Evolutionary conservation across 2,113 vertebrate genomes (phyloP).

Genomic region (Corynorhinus townsendii): DNA sequence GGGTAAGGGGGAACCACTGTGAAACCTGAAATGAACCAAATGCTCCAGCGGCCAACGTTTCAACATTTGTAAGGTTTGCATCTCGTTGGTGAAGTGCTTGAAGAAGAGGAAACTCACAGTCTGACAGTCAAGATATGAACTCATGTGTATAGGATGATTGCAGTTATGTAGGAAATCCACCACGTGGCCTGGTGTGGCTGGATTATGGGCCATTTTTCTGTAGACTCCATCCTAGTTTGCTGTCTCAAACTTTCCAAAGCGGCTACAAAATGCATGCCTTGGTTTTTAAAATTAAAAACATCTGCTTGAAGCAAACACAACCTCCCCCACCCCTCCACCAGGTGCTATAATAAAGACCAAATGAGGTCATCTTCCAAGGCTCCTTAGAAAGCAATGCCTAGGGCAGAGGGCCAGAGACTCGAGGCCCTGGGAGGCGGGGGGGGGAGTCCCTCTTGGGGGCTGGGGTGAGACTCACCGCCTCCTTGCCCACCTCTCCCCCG

Average conservation of each 20-base stretch:
- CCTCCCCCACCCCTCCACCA: not conserved
- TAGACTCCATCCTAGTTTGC: not conserved
- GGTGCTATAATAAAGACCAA: not conserved
- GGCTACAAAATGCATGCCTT: not conserved
- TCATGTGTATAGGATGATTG: not conserved
- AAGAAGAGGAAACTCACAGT: not conserved
- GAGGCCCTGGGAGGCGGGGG: not conserved
- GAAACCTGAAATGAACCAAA: not conserved
- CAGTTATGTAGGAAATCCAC: not conserved
- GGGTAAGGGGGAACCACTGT: not conserved
- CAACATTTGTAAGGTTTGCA: not conserved
- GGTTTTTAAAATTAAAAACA: not conserved
- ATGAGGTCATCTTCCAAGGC: not conserved
- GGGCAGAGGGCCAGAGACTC: no score
- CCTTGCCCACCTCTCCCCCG: not conserved
- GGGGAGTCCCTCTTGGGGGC: not conserved
- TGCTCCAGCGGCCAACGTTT: not conserved
- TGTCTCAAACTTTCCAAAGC: not conserved
- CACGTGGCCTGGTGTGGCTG: not conserved
- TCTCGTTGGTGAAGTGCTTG: not conserved
- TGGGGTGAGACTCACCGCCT: not conserved
- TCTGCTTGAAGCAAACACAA: not conserved
- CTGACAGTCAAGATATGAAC: not conserved
- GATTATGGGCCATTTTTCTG: no score
- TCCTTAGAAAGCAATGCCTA: not conserved